Evolutionary conservation across 2,113 vertebrate genomes (phyloP), one percentile per base, ranked within the genome.

Genomic region (Gavia stellata): DNA sequence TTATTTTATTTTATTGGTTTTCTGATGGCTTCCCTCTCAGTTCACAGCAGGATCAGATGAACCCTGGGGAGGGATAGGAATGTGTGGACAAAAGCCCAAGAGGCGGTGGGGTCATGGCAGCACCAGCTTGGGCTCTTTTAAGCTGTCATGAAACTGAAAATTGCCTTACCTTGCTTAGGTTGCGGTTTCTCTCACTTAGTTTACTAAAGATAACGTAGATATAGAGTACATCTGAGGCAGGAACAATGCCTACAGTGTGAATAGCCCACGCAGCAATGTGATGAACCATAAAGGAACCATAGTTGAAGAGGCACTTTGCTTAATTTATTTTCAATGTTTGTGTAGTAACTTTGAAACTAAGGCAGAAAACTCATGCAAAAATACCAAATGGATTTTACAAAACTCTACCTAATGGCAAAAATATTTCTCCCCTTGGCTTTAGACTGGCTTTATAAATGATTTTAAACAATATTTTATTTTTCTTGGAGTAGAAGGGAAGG

Each of bases 31-130:
- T 92, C 42, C 25, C 56, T 90, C 85, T 74, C 38, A 0, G 52
- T 49, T 91, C 25, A n/a, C 91, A 92, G 91, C 80, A 83, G 89
- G 91, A 77, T 65, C 91, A 36, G 88, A 42, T 68, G 86, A 91
- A 82, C 89, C 70, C 66, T 88, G 86, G 91, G 82, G 52, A 92
- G 71, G 71, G 40, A 18, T 2, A 25, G 88, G 82, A 85, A 80
- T 38, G 61, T 24, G 19, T 36, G 86, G 86, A 45, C 59, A 42
- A 82, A 82, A n/a, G 9, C 75, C 14, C 45, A 71, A 45, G 77
- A 58, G 73, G 25, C 0, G 3, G 23, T 59, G 66, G 73, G 81
- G 36, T 81, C 36, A 3, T 10, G 34, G 72, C 75, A 78, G 55
- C 68, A 25, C 49, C 44, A 33, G 21, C 58, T 4, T 19, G 17